phyloP scores from a whole-genome alignment of 2,113 vertebrate species.

The Caloenas nicobarica region DNA sequence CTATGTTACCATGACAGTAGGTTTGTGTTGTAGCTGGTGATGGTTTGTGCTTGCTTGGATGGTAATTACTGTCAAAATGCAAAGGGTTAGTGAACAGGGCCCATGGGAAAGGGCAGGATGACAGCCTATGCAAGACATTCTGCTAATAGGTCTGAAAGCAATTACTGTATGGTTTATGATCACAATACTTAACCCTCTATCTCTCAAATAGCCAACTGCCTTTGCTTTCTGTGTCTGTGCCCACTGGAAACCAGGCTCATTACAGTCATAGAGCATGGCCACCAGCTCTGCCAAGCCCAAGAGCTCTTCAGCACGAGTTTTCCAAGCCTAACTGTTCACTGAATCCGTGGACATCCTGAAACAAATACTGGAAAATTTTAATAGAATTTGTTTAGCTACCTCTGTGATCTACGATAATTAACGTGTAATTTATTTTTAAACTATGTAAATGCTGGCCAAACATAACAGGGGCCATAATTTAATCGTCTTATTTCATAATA shows the following conservation, averaged over 20 bases:
- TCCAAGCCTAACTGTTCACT: fast-evolving
- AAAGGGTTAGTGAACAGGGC: slow-evolving; percentile 59
- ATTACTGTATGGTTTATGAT: slow-evolving; percentile 66
- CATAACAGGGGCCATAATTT: background rate
- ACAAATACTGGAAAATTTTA: background rate
- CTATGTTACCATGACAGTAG: slow-evolving; percentile 37
- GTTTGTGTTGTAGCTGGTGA: slow-evolving; percentile 38
- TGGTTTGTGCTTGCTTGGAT: slow-evolving; percentile 70
- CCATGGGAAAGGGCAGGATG: slow-evolving; percentile 70
- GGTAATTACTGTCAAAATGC: slow-evolving; percentile 70
- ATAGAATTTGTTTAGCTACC: background rate
- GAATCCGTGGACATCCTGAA: fast-evolving
- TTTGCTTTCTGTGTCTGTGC: background rate
- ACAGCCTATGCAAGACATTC: slow-evolving; percentile 65
- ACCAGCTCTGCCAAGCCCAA: background rate
- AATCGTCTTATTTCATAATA: background rate
- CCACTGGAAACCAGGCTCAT: background rate
- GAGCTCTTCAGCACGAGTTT: too few species aligned
- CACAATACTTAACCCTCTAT: slow-evolving; percentile 66
- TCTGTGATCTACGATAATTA: background rate
- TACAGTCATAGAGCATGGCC: fast-evolving
- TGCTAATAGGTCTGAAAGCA: slow-evolving; percentile 71
- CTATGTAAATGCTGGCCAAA: background rate
- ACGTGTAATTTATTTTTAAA: background rate
- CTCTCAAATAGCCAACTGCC: background rate